These are phyloP conservation scores for Psettodes erumei DNA, from an alignment of 2,113 vertebrate genomes.

Conservation along the genomic window DNA sequence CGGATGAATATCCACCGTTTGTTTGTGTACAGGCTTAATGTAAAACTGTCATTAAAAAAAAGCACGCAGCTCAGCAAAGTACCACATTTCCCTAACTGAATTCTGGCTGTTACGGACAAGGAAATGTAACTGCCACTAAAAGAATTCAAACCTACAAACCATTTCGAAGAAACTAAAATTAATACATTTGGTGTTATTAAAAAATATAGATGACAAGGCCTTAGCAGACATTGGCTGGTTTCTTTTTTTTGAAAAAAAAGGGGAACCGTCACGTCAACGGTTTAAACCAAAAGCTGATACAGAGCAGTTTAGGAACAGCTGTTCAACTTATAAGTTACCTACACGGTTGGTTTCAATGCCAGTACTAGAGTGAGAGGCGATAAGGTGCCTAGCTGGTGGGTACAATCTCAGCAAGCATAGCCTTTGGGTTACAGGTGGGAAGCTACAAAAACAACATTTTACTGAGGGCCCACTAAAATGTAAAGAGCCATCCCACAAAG, in stretches of 20 bases:
- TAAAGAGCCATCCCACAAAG: neutral
- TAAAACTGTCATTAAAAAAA: neutral
- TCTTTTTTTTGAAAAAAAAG: neutral
- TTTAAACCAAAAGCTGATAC: neutral
- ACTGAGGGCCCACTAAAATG: slow-evolving; percentile 16
- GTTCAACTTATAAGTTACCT: neutral
- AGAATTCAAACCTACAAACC: neutral
- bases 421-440: slow-evolving; percentile 54
- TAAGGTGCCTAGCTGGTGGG: neutral
- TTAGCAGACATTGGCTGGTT: neutral
- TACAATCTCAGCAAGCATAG: slow-evolving; percentile 40
- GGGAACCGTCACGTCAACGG: neutral
- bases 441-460: slow-evolving; percentile 28
- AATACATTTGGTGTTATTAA: neutral
- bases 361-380: neutral
- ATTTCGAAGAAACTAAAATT: neutral
- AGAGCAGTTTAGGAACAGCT: neutral
- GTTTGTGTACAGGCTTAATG: neutral
- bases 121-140: neutral
- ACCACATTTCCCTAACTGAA: neutral
- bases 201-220: slow-evolving; percentile 28
- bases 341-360: neutral
- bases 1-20: neutral
- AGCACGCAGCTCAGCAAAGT: neutral
- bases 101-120: neutral